Evolutionary conservation across 2,888 invertebrate genomes (phyloP).

Genomic region (Ochlodes sylvanus): DNA sequence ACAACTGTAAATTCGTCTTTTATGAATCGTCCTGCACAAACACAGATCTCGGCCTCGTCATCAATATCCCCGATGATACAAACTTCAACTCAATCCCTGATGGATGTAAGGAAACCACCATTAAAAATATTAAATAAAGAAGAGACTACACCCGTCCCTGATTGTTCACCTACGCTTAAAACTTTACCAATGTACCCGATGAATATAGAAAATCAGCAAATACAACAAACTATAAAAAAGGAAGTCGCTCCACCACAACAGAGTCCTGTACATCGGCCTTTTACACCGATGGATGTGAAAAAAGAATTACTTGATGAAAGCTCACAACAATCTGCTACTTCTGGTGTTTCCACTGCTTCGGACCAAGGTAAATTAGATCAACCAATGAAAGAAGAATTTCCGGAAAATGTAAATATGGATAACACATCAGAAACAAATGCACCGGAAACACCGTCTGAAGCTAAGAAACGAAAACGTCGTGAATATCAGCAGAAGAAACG

Average conservation of each 20-base stretch:
- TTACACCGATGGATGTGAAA: slow-evolving; percentile 88
- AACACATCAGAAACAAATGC: slow-evolving; percentile 68
- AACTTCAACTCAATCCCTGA: slow-evolving; percentile 76
- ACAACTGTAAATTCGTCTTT: slow-evolving; percentile 74
- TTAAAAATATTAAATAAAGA: slow-evolving; percentile 75
- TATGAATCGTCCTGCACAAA: slow-evolving; percentile 69
- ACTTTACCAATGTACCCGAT: slow-evolving; percentile 73
- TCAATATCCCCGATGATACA: slow-evolving; percentile 71
- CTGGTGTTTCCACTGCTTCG: slow-evolving; percentile 84
- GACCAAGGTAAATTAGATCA: slow-evolving; percentile 86
- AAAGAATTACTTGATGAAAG: slow-evolving; percentile 90
- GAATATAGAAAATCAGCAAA: slow-evolving; percentile 70
- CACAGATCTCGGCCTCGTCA: slow-evolving; percentile 66
- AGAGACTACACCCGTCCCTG: slow-evolving; percentile 72
- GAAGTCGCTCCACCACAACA: slow-evolving; percentile 80
- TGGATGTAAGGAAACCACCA: slow-evolving; percentile 77
- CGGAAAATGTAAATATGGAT: slow-evolving; percentile 78
- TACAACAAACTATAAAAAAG: slow-evolving; percentile 82
- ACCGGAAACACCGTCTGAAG: slow-evolving; percentile 82
- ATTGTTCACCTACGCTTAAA: slow-evolving; percentile 75
- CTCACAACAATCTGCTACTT: slow-evolving; percentile 86
- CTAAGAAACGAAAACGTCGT: slow-evolving; percentile 89
- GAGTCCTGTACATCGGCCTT: slow-evolving; percentile 82
- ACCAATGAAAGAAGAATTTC: slow-evolving; percentile 85
- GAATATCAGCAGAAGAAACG: slow-evolving; percentile 94